Base-by-base conservation (phyloP, 2,113 vertebrate genomes). In the Telmatochromis sp. region DNA sequence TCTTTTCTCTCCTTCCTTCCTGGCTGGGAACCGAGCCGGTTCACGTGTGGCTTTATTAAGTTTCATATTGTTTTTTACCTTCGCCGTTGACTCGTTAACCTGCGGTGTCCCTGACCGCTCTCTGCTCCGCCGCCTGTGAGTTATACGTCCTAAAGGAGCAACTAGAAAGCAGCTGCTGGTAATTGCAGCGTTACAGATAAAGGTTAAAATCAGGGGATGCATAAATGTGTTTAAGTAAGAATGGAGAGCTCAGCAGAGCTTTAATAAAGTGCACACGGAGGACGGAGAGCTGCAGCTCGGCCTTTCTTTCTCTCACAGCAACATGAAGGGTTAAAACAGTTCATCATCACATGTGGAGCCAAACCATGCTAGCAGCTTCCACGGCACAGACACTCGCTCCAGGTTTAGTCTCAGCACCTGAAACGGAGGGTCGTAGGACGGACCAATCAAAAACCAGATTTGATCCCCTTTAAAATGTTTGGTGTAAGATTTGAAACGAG, bases 161-260 rank as follows among this genome's bases (percentile, higher is more conserved):
- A 78, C 82, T 54, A 79, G 70, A 47, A 42, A 65, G 85, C 93
- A 93, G 84, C 89, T 93, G 92, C 78, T 85, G 86, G 80, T 83
- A 89, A 87, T 83, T 81, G 65, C 89, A 92, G 75, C 70, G 82
- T 90, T 89, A 89, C 55, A 93, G 91, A 93, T 93, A 83, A 89
- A 91, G 35, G 58, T 81, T 80, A 51, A n/a, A 78, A 78, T 78
- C 45, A 51, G 73, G 45, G 26, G 73, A 78, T n/a, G 73, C 6
- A 51, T 49, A 85, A 87, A 90, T 89, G 86, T 80, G 63, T 81
- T 91, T 90, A 84, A 89, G 70, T 82, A 83, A 84, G 60, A 89
- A 54, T 84, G 55, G 81, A 70, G 89, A 47, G 81, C 85, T 82
- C 80, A 33, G 81, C 65, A 92, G 85, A 91, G n/a, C 28, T 88